Evolutionary conservation across 2,888 invertebrate genomes (phyloP), one percentile per base, ranked within the genome.

Genomic region (Isotomurus palustris): DNA sequence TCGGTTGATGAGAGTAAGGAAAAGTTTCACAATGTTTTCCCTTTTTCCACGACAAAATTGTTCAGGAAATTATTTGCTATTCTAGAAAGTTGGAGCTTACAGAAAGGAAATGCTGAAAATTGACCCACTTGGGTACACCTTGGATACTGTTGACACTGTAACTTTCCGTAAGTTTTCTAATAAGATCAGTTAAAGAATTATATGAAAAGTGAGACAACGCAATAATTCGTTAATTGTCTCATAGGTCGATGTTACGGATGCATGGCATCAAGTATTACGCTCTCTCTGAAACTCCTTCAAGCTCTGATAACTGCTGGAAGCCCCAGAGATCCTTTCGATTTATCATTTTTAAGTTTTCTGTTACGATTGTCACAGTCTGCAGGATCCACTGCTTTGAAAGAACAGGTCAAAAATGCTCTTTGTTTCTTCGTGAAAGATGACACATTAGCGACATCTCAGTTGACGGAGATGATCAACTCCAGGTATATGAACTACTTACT

Each of bases 171-270:
- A 53, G 62, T 43, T 12, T n/a, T 14, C 4, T n/a, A 3, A 10
- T 17, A 19, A 40, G 17, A 19, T 12, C 17, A 19, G n/a, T 6
- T 19, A 5, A 25, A 17, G 41, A 4, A 19, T 40, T 38, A n/a
- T 21, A 21, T 32, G 25, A 21, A 4, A 8, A 45, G 2, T 25
- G 19, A 2, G 32, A 32, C 8, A 14, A 14, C 14, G 14, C 8
- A 10, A 32, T 32, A 32, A 32, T 32, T 32, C 8, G 8, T 10
- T 10, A 10, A 32, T 10, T 71, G 32, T 14, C 8, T 75, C 21
- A 76, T 80, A 0, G 85, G 84, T 65, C 82, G 85, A 3, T 91
- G 91, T 75, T 91, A 89, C 75, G 91, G 91, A 0, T 91, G 91
- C 73, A 88, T 69, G 62, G 70, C 70, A 4, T 68, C 67, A 10